Evolutionary conservation across 2,113 vertebrate species (phyloP).

Genomic region (Eudorcas thomsonii): DNA sequence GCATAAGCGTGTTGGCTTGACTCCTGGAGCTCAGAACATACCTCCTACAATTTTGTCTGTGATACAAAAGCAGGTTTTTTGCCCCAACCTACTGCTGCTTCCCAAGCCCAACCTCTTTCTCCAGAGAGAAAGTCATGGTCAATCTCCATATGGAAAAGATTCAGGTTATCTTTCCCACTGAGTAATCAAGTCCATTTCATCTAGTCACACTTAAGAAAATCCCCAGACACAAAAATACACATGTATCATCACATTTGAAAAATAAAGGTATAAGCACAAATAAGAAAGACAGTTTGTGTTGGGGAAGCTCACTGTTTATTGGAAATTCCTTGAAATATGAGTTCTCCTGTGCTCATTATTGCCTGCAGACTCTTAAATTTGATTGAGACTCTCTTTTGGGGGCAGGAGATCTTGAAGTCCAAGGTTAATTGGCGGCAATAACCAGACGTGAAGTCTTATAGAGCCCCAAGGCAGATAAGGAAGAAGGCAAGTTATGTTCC

Average conservation of each 20-base stretch:
- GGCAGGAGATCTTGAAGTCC: not conserved
- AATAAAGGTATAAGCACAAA: not conserved
- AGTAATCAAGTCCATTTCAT: not conserved
- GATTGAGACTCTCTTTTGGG: not conserved
- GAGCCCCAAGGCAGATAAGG: not conserved
- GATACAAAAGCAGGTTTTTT: not conserved
- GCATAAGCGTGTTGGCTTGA: not conserved
- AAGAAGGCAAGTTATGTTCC: not conserved
- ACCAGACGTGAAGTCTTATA: not conserved
- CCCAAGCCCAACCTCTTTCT: conserved; percentile 3
- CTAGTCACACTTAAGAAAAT: conserved; percentile 14
- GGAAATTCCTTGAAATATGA: not conserved
- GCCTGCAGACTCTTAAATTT: not conserved
- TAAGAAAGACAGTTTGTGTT: not conserved
- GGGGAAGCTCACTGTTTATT: not conserved
- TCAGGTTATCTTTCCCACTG: not conserved
- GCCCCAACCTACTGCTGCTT: not conserved
- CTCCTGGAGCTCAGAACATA: not conserved
- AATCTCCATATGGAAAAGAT: not conserved
- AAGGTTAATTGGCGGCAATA: not conserved
- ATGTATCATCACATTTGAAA: conserved; percentile 8
- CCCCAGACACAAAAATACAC: not conserved
- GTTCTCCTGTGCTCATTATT: not conserved
- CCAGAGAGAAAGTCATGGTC: conserved; percentile 3
- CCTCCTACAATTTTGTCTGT: not conserved